These are phyloP conservation scores for Chrysotoxum bicinctum DNA, from an alignment of 2,888 invertebrate genomes.

Conservation along the genomic window DNA sequence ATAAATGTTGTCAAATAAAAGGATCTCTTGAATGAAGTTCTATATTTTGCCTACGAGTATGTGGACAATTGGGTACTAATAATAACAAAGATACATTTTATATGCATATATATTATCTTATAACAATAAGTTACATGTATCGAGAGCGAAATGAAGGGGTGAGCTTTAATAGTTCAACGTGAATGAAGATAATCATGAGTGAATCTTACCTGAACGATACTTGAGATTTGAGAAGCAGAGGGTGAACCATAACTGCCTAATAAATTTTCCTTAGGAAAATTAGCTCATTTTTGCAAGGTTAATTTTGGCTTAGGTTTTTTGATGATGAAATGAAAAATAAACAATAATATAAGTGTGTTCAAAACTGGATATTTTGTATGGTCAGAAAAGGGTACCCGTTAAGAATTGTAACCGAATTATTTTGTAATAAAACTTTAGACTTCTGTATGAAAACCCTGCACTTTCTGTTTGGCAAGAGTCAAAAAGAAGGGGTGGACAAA, in stretches of 20 bases:
- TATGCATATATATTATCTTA: constrained; percentile 52
- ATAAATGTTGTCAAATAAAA: constrained; percentile 25
- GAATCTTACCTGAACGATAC: constrained; percentile 39
- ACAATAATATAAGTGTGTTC: constrained; percentile 27
- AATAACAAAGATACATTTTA: constrained; percentile 68
- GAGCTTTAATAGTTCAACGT: constrained; percentile 29
- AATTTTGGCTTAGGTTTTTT: constrained; percentile 44
- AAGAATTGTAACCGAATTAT: constrained; percentile 37
- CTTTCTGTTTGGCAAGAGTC: not conserved
- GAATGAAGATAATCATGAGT: constrained; percentile 49
- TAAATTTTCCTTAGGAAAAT: constrained; percentile 78
- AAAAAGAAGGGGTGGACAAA: not conserved
- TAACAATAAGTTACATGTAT: constrained; percentile 70
- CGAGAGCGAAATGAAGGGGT: constrained; percentile 52
- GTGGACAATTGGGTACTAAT: constrained; percentile 63
- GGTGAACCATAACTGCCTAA: constrained; percentile 77
- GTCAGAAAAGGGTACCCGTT: constrained; percentile 3
- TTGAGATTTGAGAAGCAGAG: constrained; percentile 69
- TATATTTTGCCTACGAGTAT: constrained; percentile 48
- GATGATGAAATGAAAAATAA: not conserved
- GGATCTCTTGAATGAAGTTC: constrained; percentile 19
- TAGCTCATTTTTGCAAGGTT: constrained; percentile 78
- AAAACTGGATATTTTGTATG: constrained; percentile 10
- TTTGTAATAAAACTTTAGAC: constrained; percentile 17
- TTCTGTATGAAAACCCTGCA: not conserved